phyloP scores from a whole-genome alignment of 2,888 invertebrate genomes.

The Hydropsyche betteni region DNA sequence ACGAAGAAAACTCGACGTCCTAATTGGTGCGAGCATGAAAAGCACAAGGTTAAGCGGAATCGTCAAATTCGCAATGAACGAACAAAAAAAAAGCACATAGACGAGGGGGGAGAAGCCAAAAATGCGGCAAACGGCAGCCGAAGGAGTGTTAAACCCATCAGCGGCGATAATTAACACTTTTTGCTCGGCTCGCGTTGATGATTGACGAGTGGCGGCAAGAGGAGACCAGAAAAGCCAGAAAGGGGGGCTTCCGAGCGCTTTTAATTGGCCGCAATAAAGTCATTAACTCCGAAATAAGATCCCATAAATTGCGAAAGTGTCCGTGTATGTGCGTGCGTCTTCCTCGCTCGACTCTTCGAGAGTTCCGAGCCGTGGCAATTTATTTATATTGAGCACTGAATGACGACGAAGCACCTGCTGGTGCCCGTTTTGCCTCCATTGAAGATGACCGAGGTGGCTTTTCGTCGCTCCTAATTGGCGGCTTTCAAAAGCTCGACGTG shows the following conservation, averaged over 20 bases:
- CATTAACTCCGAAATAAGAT: constrained; percentile 36
- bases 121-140: neutral
- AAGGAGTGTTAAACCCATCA: constrained; percentile 13
- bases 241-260: constrained; percentile 8
- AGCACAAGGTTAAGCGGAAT: no score
- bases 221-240: no score
- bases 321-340: constrained; percentile 8
- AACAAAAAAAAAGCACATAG: no score
- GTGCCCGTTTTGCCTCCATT: no score
- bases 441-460: no score
- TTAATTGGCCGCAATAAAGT: constrained; percentile 38
- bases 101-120: no score
- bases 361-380: neutral
- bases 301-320: constrained; percentile 35
- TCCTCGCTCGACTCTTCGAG: neutral
- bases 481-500: neutral
- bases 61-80: no score
- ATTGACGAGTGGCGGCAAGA: constrained; percentile 12
- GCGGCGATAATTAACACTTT: constrained; percentile 11
- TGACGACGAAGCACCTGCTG: constrained; percentile 17
- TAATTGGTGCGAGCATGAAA: no score
- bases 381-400: neutral
- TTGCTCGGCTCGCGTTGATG: constrained; percentile 1
- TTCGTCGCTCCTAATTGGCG: constrained; percentile 9
- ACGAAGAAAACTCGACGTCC: no score